Percentiles rank a stretch among this genome's conserved stretches.
Conservation (phyloP, 2,888 invertebrate genomes). For the Colletes collaris region DNA sequence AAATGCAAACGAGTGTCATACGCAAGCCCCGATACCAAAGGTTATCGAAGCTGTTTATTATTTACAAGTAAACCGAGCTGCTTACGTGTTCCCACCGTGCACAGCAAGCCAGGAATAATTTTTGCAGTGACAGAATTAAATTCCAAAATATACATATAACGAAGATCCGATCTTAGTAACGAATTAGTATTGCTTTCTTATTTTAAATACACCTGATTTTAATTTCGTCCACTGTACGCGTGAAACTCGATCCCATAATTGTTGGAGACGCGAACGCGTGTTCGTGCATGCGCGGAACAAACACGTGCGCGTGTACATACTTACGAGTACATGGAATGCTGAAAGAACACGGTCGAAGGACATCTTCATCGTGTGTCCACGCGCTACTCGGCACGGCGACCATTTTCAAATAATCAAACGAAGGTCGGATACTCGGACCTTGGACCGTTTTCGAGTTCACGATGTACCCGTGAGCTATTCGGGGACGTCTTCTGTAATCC, state of each 20-base stretch:
- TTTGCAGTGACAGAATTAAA: too few species aligned
- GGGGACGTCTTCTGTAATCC: slow-evolving; percentile 8
- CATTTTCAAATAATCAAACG: slow-evolving; percentile 55
- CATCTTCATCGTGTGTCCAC: slow-evolving; percentile 40
- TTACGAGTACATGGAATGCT: slow-evolving; percentile 16
- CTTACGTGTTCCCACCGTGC: too few species aligned
- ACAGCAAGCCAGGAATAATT: too few species aligned
- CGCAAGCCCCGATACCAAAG: background rate
- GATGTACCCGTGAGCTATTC: slow-evolving; percentile 4
- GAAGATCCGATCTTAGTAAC: too few species aligned
- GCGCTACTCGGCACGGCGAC: slow-evolving; percentile 38
- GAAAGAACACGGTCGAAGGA: slow-evolving; percentile 49
- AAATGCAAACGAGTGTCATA: background rate
- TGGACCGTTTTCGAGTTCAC: slow-evolving; percentile 42
- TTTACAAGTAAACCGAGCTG: slow-evolving; percentile 3
- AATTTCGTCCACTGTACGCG: too few species aligned
- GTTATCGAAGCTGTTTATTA: slow-evolving; percentile 21
- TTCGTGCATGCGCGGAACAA: background rate
- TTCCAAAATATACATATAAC: too few species aligned
- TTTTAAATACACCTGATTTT: too few species aligned
- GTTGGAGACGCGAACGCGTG: background rate
- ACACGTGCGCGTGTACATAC: background rate
- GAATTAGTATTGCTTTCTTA: too few species aligned
- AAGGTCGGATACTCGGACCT: slow-evolving; percentile 50
- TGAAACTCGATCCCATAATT: too few species aligned